Base-by-base conservation (phyloP, 2,888 invertebrate genomes). In the Xestia rhomboidea region DNA sequence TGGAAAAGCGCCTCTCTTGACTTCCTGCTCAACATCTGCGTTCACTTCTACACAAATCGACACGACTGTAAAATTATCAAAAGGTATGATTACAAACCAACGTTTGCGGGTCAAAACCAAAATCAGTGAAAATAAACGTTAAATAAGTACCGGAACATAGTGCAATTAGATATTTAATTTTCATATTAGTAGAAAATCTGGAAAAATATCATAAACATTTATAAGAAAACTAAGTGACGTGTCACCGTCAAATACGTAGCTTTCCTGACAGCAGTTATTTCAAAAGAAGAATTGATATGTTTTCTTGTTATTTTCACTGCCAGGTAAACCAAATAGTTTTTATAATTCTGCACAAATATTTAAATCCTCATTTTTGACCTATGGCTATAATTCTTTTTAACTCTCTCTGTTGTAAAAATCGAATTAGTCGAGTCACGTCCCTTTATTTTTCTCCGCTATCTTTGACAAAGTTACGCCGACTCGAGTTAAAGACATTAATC, bases 401-500 rank as follows among this genome's bases (percentile, higher is more conserved):
- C 77, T 84, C 77, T 82, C 81, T 81, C 64, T 77, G 77, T 90
- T 85, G 90, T 95, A 94, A 94, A 95, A 94, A 91, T 91, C 90
- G 91, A 95, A 96, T 95, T 94, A 95, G 95, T 93, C 93, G 89
- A 95, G 95, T 96, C 96, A 96, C 95, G 95, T 95, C 93, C 95
- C 95, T 94, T 94, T 95, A 96, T 96, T 96, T 96, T 95, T 96
- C 94, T 93, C 89, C 93, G 95, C 91, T 96, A 96, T 96, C 96
- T 95, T 88, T 93, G 93, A 96, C 95, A 95, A 96, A 96, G 96
- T 96, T 95, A 93, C 93, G 90, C 88, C 91, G 90, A 92, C 92
- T 94, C 90, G 90, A 95, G 94, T 94, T 92, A 91, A 91, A 92
- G 92, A 93, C 96, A 96, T 96, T 96, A 96, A 96, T 96, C 96